phyloP scores from a whole-genome alignment of 2,888 invertebrate genomes.

The Diarsia dahlii region DNA sequence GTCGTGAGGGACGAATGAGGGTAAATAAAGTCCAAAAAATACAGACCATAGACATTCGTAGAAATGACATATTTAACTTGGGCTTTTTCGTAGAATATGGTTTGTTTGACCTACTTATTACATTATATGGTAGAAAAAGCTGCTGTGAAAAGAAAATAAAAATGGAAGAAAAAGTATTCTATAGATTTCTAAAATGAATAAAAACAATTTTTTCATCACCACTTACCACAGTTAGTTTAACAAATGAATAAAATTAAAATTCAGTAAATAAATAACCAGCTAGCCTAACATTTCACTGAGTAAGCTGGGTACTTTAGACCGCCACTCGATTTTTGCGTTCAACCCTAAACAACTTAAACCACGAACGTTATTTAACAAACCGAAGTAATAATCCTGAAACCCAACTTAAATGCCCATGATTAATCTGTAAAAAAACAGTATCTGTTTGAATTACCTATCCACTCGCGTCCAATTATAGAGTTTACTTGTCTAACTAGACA shows the following conservation, averaged over 20 bases:
- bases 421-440: background rate
- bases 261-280: background rate
- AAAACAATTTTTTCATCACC: background rate
- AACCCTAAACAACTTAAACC: constrained; percentile 17
- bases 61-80: constrained; percentile 33
- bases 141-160: background rate
- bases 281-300: background rate
- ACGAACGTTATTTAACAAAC: constrained; percentile 1
- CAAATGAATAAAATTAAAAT: background rate
- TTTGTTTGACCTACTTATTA: constrained; percentile 2
- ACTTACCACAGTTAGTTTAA: background rate
- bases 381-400: background rate
- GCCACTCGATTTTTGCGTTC: constrained; percentile 8
- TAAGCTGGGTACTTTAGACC: constrained; percentile 5
- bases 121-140: background rate
- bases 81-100: constrained; percentile 14
- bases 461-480: constrained; percentile 7
- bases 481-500: constrained; percentile 11
- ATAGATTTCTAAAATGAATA: background rate
- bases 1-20: constrained; percentile 53
- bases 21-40: constrained; percentile 68
- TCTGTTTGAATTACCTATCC: background rate
- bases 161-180: background rate
- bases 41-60: constrained; percentile 38
- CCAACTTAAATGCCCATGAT: background rate